Conservation (phyloP, 2,797 vertebrate genomes). For the Cirrhinus molitorella region DNA sequence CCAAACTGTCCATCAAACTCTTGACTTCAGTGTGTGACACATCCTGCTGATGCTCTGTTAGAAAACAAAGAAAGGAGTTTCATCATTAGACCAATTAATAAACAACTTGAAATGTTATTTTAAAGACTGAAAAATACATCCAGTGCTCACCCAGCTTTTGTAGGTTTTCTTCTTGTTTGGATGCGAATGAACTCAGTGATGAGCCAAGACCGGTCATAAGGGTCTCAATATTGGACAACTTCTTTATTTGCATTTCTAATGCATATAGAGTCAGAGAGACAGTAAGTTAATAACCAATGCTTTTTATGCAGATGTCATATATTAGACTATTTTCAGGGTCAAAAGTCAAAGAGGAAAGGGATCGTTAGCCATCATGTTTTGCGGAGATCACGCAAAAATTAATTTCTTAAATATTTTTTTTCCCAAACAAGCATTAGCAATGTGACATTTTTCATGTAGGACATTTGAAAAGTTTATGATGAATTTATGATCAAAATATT, state of each 20-base stretch:
- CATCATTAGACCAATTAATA: not conserved
- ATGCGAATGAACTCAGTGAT: not conserved
- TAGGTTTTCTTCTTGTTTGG: slow-evolving; percentile 15
- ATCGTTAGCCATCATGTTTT: not conserved
- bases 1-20: slow-evolving; percentile 5
- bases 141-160: slow-evolving; percentile 5
- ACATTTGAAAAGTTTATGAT: not conserved
- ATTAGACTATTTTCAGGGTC: not conserved
- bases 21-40: not conserved
- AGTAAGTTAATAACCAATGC: not conserved
- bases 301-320: not conserved
- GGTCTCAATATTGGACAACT: slow-evolving; percentile 7
- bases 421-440: too few relatives aligned
- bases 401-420: too few relatives aligned
- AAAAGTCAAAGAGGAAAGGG: not conserved
- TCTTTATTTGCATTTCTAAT: slow-evolving; percentile 19
- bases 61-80: not conserved
- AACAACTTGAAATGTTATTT: not conserved
- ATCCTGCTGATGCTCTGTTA: not conserved
- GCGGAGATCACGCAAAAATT: not conserved
- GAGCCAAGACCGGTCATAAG: not conserved
- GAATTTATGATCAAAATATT: not conserved
- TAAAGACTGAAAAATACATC: not conserved
- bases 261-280: not conserved
- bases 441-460: not conserved